These are phyloP conservation scores for Stylophora pistillata DNA, from an alignment of 64 coral and sea anemone species.

Conservation along the genomic window DNA sequence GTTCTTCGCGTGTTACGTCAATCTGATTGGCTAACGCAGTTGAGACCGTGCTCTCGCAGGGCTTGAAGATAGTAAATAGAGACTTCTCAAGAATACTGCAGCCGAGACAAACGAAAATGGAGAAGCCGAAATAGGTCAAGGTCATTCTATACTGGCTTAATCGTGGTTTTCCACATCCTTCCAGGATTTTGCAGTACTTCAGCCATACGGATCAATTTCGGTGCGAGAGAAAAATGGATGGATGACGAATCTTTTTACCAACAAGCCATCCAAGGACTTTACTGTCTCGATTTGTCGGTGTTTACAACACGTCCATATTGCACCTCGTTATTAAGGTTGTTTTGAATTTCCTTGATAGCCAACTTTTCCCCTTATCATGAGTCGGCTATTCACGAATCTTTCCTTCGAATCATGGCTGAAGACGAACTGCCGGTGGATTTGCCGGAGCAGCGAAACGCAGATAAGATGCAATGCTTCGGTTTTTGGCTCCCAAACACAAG, in stretches of 20 bases:
- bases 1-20: slow-evolving; percentile 17
- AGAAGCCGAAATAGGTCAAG: not conserved
- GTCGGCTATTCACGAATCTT: not conserved
- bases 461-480: slow-evolving; percentile 35
- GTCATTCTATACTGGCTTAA: not conserved
- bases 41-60: not conserved
- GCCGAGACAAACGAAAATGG: not conserved
- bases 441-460: not conserved
- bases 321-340: not conserved
- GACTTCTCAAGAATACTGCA: not conserved
- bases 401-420: not conserved
- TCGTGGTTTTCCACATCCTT: not conserved
- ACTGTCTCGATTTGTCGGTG: not conserved
- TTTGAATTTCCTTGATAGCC: not conserved
- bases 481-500: slow-evolving; percentile 80
- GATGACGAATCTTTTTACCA: not conserved
- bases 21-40: slow-evolving; percentile 17
- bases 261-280: not conserved
- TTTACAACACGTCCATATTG: not conserved
- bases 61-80: not conserved
- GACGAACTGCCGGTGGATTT: slow-evolving; percentile 3
- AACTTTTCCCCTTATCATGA: not conserved
- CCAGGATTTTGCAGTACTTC: not conserved
- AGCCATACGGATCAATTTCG: not conserved
- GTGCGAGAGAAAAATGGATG: not conserved